phyloP scores from a whole-genome alignment of 2,888 invertebrate species.

The Cryptosula pallasiana region DNA sequence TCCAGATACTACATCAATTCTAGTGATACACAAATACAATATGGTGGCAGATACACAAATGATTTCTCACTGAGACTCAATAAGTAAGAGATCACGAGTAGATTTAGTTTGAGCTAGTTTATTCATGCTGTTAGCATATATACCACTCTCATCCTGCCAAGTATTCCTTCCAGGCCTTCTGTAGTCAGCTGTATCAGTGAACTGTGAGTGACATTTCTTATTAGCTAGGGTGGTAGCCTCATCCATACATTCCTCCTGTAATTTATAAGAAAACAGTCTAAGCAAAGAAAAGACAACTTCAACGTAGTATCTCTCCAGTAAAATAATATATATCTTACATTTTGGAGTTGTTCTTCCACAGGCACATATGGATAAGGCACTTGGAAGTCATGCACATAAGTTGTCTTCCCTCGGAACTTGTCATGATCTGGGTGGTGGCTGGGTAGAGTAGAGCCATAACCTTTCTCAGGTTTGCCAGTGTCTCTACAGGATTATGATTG shows the following conservation, averaged over 20 bases:
- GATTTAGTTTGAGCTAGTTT: conserved; percentile 8
- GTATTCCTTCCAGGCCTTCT: conserved; percentile 49
- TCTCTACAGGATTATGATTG: conserved; percentile 29
- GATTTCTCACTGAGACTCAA: not conserved
- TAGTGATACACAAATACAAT: not conserved
- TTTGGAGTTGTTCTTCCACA: conserved; percentile 28
- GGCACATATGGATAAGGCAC: conserved; percentile 41
- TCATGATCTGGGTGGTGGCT: conserved; percentile 44
- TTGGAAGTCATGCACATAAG: conserved; percentile 44
- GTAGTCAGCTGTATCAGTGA: conserved; percentile 46
- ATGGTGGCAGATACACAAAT: not conserved
- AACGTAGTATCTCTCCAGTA: too few species aligned
- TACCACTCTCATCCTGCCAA: conserved; percentile 51
- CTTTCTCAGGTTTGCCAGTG: conserved; percentile 37
- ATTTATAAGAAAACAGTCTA: not conserved
- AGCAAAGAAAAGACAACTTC: not conserved
- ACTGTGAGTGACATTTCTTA: conserved; percentile 49
- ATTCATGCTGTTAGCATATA: conserved; percentile 41
- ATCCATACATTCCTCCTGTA: not conserved
- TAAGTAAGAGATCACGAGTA: conserved; percentile 15
- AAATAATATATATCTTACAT: too few species aligned
- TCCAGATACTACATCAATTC: not conserved
- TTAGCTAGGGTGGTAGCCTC: conserved; percentile 35
- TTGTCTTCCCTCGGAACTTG: conserved; percentile 44
- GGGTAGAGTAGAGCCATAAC: conserved; percentile 45